Base-by-base conservation (phyloP, 1,140 invertebrate genomes). In the Laupala kohalensis region DNA sequence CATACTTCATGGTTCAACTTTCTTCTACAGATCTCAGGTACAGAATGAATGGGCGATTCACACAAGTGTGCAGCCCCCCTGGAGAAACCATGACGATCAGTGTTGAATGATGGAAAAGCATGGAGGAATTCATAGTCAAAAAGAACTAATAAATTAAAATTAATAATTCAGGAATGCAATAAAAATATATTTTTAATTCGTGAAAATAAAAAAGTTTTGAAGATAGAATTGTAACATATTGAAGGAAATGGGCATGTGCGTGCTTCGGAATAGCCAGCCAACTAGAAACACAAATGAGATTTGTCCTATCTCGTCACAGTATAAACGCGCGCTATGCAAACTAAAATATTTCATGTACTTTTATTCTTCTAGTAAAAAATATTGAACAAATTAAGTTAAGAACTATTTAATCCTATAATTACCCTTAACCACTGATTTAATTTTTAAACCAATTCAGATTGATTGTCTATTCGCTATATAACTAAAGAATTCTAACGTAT, bases 41-140 rank as follows among this genome's bases (percentile, higher is more conserved):
- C 70, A 66, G 70, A 71, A 65, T 71, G 70, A 71, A 71, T 71
- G 63, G 64, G 70, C 70, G 27, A 19, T 71, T 71, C 62, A 26
- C 19, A 68, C 23, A 24, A 23, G 24, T 29, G n/a, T 28, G 26
- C 27, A 29, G 19, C 28, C 67, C 67, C 67, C 67, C 67, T 68
- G 9, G 19, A 9, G 4, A 53, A 19, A 53, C 19, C 37, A 9
- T 19, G 19, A 9, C 19, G 37, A 2, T 53, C 37, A 53, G 9
- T 53, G 9, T 4, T 9, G 9, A 13, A 2, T 19, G 19, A 53
- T 13, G 37, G 19, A 4, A 2, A 53, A 53, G 19, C 4, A 13
- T 53, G 9, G 9, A 19, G 19, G 37, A 53, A 53, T 4, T 13
- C 9, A 13, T 53, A 53, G 9, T 13, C 19, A 53, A 53, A 2